Evolutionary conservation across 2,797 vertebrate species (phyloP).

Genomic region (Liasis olivaceus): DNA sequence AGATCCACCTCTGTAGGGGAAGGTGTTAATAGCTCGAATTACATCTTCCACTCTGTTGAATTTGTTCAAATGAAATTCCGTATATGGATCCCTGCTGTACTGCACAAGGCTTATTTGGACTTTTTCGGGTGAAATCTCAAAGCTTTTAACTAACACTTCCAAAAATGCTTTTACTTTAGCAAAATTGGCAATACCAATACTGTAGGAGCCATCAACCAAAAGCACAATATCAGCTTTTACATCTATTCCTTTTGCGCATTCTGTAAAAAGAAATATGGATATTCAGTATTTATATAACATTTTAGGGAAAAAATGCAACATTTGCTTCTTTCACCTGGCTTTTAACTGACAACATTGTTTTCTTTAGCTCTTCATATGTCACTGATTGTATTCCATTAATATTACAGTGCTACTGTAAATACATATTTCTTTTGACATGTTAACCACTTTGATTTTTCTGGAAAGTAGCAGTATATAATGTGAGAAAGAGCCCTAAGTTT

Average conservation of each 20-base stretch:
- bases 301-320: not conserved
- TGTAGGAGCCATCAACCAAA: constrained; percentile 98
- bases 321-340: not conserved
- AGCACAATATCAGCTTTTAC: constrained; percentile 96
- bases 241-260: constrained; percentile 92
- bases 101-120: constrained; percentile 97
- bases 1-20: constrained; percentile 96
- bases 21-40: constrained; percentile 88
- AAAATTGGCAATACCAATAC: constrained; percentile 94
- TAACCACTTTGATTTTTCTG: not conserved
- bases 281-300: not conserved
- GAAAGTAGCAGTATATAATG: not conserved
- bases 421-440: not conserved
- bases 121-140: constrained; percentile 89
- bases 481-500: not conserved
- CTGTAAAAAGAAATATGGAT: constrained; percentile 73
- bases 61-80: constrained; percentile 92
- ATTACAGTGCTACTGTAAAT: not conserved
- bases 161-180: constrained; percentile 95
- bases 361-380: not conserved
- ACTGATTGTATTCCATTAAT: not conserved
- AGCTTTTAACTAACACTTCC: constrained; percentile 93
- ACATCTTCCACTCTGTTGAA: constrained; percentile 84
- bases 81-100: constrained; percentile 94
- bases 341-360: not conserved